A percentile compares a stretch with the other conserved stretches of the same genome.
Evolutionary conservation across 1,140 invertebrate genomes (phyloP).

Genomic region (Brachionus angularis): DNA sequence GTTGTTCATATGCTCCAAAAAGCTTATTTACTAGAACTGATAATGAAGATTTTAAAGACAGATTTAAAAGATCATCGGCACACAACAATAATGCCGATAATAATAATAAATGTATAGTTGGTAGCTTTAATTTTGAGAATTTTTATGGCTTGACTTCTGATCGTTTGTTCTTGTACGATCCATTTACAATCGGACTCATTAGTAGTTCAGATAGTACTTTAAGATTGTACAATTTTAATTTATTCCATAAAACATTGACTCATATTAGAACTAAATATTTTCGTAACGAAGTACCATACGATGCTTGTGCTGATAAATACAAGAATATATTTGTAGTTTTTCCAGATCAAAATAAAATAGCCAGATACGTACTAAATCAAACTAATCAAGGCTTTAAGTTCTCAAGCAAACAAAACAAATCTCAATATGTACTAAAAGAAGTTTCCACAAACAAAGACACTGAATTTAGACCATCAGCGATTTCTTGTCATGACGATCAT

Average conservation of each 20-base stretch:
- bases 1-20: conserved; percentile 4
- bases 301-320: conserved; percentile 34
- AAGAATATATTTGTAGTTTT: conserved; percentile 28
- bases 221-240: conserved; percentile 27
- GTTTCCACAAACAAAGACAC: not conserved
- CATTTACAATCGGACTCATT: conserved; percentile 35
- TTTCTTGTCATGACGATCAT: conserved; percentile 21
- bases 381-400: not conserved
- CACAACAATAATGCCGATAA: not conserved
- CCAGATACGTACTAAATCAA: conserved; percentile 16
- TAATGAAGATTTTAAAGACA: not conserved
- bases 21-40: not conserved
- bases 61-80: conserved; percentile 12
- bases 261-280: conserved; percentile 27
- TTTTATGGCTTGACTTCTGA: conserved; percentile 30
- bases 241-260: not conserved
- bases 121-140: conserved; percentile 15
- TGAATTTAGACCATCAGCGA: conserved; percentile 39
- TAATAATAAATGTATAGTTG: not conserved
- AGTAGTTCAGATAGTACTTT: conserved; percentile 25
- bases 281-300: conserved; percentile 8
- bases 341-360: conserved; percentile 41
- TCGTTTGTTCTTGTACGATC: conserved; percentile 17
- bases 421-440: conserved; percentile 12
- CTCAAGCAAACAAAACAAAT: not conserved